These are phyloP conservation scores for Sebastes baramenuke DNA, from an alignment of 2,797 vertebrate genomes.

Conservation along the genomic window DNA sequence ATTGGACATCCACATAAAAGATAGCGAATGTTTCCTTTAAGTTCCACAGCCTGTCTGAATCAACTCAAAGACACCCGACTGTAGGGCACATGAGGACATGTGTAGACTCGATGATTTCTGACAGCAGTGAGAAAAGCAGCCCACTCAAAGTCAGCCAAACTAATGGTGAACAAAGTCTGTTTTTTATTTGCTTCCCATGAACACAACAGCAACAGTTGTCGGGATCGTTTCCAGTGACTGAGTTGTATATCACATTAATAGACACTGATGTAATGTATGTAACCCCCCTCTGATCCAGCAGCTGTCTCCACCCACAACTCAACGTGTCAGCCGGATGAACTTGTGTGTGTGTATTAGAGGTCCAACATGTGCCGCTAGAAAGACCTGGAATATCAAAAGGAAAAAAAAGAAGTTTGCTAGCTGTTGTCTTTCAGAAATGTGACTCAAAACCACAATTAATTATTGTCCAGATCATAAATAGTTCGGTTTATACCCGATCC, in stretches of 20 bases:
- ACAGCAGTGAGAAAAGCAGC: background rate
- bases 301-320: constrained; percentile 39
- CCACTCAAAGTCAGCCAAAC: background rate
- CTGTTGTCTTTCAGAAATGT: background rate
- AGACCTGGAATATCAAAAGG: background rate
- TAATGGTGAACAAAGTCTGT: constrained; percentile 49
- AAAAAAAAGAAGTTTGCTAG: background rate
- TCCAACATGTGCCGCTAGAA: background rate
- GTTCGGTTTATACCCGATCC: background rate
- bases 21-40: background rate
- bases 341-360: background rate
- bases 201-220: constrained; percentile 13
- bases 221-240: constrained; percentile 17
- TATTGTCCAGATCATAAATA: background rate
- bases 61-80: background rate
- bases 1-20: background rate
- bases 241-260: constrained; percentile 46
- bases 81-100: background rate
- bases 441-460: background rate
- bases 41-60: background rate
- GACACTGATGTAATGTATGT: constrained; percentile 51
- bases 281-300: constrained; percentile 49
- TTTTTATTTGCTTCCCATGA: constrained; percentile 32
- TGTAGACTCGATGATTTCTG: too few species aligned
- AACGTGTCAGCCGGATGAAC: constrained; percentile 11